Percentiles rank a stretch among this genome's conserved stretches.
phyloP scores from a whole-genome alignment of 2,113 vertebrate genomes.

The Nothoprocta perdicaria region DNA sequence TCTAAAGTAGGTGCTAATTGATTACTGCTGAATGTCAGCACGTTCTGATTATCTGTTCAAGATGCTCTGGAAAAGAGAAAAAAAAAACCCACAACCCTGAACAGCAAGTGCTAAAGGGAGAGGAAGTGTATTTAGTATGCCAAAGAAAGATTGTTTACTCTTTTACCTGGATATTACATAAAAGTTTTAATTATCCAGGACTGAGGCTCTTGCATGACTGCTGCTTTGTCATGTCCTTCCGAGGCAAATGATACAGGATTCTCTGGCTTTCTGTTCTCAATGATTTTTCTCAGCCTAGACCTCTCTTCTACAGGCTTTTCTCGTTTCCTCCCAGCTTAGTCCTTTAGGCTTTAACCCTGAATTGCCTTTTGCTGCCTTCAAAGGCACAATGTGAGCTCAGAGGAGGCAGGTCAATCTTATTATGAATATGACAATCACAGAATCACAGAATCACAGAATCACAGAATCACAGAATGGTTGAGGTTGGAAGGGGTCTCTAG shows the following conservation, averaged over 20 bases:
- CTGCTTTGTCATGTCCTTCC: constrained; percentile 40
- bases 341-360: neutral
- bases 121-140: constrained; percentile 47
- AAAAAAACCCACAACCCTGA: constrained; percentile 36
- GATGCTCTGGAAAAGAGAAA: constrained; percentile 74
- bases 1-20: constrained; percentile 88
- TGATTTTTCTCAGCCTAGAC: constrained; percentile 19
- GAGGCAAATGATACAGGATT: constrained; percentile 7
- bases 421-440: neutral
- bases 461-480: no score
- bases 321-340: neutral
- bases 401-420: neutral
- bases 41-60: constrained; percentile 84
- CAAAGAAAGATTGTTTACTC: constrained; percentile 3
- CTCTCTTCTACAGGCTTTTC: neutral
- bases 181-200: constrained; percentile 54
- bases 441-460: no score
- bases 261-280: constrained; percentile 8
- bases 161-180: constrained; percentile 14
- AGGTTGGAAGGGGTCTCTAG: no score
- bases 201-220: constrained; percentile 3
- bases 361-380: neutral
- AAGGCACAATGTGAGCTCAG: neutral
- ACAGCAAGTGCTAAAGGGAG: constrained; percentile 42
- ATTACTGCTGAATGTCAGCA: constrained; percentile 86